Conservation (phyloP, 1,140 invertebrate species). For the Propsilocerus akamusi region DNA sequence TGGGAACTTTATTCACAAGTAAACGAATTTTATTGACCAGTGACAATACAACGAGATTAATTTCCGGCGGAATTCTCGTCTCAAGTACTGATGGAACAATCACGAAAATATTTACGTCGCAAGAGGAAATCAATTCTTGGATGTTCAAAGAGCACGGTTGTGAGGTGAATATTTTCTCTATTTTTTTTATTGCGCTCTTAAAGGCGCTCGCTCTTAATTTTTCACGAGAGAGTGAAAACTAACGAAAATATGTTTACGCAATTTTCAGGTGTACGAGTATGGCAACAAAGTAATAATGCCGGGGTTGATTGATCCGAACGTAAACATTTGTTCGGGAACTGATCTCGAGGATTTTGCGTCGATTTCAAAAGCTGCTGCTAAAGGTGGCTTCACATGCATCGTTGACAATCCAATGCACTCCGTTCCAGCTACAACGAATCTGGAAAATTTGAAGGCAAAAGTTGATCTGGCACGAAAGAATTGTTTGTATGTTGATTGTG, state of each 20-base stretch:
- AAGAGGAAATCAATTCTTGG: conserved; percentile 19
- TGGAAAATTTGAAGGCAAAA: conserved; percentile 39
- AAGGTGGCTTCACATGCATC: conserved; percentile 52
- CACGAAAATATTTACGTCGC: conserved; percentile 12
- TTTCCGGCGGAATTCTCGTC: conserved; percentile 20
- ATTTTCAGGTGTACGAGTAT: conserved; percentile 33
- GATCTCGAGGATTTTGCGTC: conserved; percentile 52
- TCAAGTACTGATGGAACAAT: conserved; percentile 18
- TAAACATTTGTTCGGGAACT: conserved; percentile 66
- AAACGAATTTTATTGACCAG: conserved; percentile 17
- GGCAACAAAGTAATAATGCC: conserved; percentile 45
- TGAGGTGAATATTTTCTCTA: conserved; percentile 10
- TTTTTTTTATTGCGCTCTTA: background rate
- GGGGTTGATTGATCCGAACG: conserved; percentile 73
- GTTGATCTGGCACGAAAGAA: conserved; percentile 30
- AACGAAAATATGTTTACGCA: background rate
- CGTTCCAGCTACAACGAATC: conserved; percentile 44
- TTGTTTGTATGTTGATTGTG: conserved; percentile 42
- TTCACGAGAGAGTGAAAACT: background rate
- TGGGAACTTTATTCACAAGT: conserved; percentile 22
- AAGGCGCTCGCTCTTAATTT: background rate
- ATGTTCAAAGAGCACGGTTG: conserved; percentile 20
- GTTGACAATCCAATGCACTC: conserved; percentile 57
- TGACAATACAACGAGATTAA: conserved; percentile 7
- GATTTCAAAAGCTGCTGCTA: conserved; percentile 48